Evolutionary conservation across 2,888 invertebrate species (phyloP).

Genomic region (Tipula vernalis): DNA sequence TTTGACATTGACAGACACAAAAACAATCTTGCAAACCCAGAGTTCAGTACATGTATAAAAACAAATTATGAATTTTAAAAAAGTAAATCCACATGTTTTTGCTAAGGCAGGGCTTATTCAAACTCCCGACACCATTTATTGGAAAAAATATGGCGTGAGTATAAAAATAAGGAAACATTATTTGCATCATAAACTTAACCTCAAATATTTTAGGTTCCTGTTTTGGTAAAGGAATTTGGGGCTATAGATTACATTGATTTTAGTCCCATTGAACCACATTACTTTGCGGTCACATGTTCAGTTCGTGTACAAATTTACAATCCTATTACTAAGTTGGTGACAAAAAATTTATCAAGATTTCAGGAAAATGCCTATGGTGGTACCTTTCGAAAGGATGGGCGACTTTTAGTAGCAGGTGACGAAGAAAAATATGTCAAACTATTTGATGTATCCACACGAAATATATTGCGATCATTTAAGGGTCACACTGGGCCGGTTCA

Average conservation of each 20-base stretch:
- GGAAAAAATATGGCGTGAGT: slow-evolving; percentile 75
- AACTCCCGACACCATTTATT: slow-evolving; percentile 71
- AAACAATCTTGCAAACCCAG: neutral
- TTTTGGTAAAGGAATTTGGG: slow-evolving; percentile 83
- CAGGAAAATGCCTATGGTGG: slow-evolving; percentile 77
- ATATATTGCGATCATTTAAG: slow-evolving; percentile 69
- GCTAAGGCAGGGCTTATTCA: slow-evolving; percentile 38
- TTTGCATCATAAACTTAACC: neutral
- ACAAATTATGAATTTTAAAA: slow-evolving; percentile 21
- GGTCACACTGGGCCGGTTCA: slow-evolving; percentile 72
- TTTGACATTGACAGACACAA: neutral
- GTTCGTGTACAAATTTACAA: slow-evolving; percentile 80
- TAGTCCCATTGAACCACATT: slow-evolving; percentile 75
- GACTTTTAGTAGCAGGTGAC: slow-evolving; percentile 75
- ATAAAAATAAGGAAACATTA: neutral
- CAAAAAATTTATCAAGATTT: slow-evolving; percentile 71
- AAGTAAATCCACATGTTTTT: slow-evolving; percentile 27
- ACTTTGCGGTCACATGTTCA: slow-evolving; percentile 88
- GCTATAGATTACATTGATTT: slow-evolving; percentile 86
- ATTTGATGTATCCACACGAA: slow-evolving; percentile 77
- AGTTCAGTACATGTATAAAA: neutral
- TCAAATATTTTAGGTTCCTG: slow-evolving; percentile 52
- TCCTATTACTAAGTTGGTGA: slow-evolving; percentile 69
- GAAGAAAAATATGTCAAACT: slow-evolving; percentile 78
- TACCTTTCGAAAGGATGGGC: slow-evolving; percentile 67